A percentile compares a stretch with the other conserved stretches of the same genome.
Evolutionary conservation across 2,797 vertebrate genomes (phyloP).

Genomic region (Crax fasciolata): DNA sequence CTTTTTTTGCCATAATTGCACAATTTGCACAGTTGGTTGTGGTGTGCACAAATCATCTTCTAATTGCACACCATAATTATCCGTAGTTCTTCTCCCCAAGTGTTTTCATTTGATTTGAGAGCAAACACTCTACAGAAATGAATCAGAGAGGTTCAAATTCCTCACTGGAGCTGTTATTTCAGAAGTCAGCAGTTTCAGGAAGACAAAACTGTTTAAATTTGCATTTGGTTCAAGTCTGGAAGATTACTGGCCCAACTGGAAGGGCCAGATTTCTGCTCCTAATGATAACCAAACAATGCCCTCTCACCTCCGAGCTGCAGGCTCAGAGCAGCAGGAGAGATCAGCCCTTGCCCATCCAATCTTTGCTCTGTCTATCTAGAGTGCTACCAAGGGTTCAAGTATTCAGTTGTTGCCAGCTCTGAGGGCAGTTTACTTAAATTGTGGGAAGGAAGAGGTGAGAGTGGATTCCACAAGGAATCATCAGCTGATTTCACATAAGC

Average conservation of each 20-base stretch:
- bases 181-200: conserved; percentile 60
- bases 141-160: conserved; percentile 26
- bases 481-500: conserved; percentile 10
- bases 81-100: conserved; percentile 59
- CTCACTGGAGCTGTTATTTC: conserved; percentile 43
- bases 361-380: background rate
- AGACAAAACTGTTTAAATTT: conserved; percentile 53
- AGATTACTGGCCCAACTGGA: conserved; percentile 25
- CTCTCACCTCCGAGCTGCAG: background rate
- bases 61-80: conserved; percentile 69
- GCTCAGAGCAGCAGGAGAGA: background rate
- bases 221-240: conserved; percentile 49
- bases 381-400: background rate
- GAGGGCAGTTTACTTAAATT: background rate
- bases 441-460: background rate
- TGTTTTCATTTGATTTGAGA: conserved; percentile 72
- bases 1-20: conserved; percentile 47
- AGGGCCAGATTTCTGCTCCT: background rate
- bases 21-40: conserved; percentile 71
- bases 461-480: background rate
- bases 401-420: background rate
- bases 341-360: background rate
- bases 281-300: conserved; percentile 13
- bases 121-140: conserved; percentile 62
- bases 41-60: conserved; percentile 65